Evolutionary conservation across 2,797 vertebrate species (phyloP), one percentile per base, ranked within the genome.

Genomic region (Ispidina lecontei): DNA sequence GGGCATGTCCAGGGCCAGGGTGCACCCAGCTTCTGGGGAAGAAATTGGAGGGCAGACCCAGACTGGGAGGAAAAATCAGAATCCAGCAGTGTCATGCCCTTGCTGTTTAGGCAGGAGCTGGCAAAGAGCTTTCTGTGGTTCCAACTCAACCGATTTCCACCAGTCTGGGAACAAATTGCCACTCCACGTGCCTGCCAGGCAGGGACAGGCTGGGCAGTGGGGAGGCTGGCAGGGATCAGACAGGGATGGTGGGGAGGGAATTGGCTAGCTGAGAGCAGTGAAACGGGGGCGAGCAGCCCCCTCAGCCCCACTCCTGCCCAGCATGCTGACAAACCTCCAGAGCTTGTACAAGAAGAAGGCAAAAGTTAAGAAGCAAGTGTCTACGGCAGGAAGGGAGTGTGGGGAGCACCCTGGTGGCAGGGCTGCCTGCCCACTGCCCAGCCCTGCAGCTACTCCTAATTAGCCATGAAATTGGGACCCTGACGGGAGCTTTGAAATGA

Each of bases 351-450:
- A 43, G 29, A 47, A 46, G 12, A 43, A 49, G 5, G 20, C 19
- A n/a, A 23, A 86, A 63, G 14, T 31, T n/a, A 54, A 44, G 17
- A 52, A 92, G 56, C 31, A 52, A 47, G 14, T 60, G 10, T 8
- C 1, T 12, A 52, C 4, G 0, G 11, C 25, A 21, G 55, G 25
- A 46, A 46, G 56, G 0, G 22, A 43, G 54, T 22, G 0, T 2
- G 1, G 4, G 59, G 56, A 52, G 26, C 3, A 29, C 20, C 59
- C 39, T 4, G 0, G 58, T 37, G 5, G 35, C 4, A 26, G 77
- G 35, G 43, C 54, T 28, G 26, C 52, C 44, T 46, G 44, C 44
- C 44, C 18, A 17, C 14, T 22, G n/a, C 54, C 63, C 11, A 4
- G n/a, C 29, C 43, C 43, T 8, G 11, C 43, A 12, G 29, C 41